Evolutionary conservation across 2,113 vertebrate genomes (phyloP).

Genomic region (Sporophila hypoxantha): DNA sequence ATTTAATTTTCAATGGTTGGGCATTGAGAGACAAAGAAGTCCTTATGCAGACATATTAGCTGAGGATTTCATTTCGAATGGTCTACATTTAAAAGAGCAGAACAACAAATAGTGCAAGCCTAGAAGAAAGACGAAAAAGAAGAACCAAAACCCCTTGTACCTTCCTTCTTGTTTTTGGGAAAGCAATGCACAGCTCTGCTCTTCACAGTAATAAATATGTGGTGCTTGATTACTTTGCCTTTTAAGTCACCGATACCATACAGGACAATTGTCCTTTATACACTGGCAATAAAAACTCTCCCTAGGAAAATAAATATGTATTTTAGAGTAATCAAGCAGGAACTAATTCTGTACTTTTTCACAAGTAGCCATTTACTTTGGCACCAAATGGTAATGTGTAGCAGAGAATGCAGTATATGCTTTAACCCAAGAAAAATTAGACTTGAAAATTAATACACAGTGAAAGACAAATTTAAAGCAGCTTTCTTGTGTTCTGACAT

Average conservation of each 20-base stretch:
- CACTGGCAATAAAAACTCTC: constrained; percentile 46
- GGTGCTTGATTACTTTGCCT: constrained; percentile 36
- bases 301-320: constrained; percentile 54
- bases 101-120: constrained; percentile 16
- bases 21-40: constrained; percentile 61
- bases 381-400: constrained; percentile 40
- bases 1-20: constrained; percentile 62
- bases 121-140: neutral
- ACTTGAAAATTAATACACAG: constrained; percentile 76
- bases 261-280: constrained; percentile 35
- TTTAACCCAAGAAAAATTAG: constrained; percentile 59
- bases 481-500: constrained; percentile 75
- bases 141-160: neutral
- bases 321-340: constrained; percentile 59
- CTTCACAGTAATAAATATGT: constrained; percentile 36
- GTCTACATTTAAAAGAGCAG: constrained; percentile 40
- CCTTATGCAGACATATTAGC: constrained; percentile 64
- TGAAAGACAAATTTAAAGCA: constrained; percentile 79
- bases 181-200: constrained; percentile 27
- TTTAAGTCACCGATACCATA: constrained; percentile 46
- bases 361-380: constrained; percentile 68
- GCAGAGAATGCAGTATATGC: constrained; percentile 52
- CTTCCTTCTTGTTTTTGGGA: constrained; percentile 14
- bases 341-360: constrained; percentile 59
- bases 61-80: constrained; percentile 58